phyloP scores from a whole-genome alignment of 2,888 invertebrate species.

The Cheilosia soror region DNA sequence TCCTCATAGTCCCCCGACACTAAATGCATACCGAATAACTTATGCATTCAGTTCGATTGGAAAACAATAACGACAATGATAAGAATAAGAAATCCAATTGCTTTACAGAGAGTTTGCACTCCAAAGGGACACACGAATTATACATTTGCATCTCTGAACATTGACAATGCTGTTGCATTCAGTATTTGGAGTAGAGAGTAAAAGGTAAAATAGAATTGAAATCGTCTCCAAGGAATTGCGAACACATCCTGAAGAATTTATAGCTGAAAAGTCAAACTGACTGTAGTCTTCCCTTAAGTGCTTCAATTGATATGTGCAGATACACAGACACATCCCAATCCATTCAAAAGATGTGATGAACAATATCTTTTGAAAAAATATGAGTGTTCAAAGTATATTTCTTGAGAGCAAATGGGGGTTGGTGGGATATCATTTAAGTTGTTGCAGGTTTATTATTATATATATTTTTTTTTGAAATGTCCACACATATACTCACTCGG shows the following conservation, averaged over 20 bases:
- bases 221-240: slow-evolving; percentile 18
- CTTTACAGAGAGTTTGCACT: neutral
- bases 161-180: slow-evolving; percentile 31
- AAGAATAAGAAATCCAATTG: slow-evolving; percentile 45
- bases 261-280: slow-evolving; percentile 1
- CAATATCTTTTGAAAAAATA: slow-evolving; percentile 3
- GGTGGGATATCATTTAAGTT: neutral
- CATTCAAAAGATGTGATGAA: slow-evolving; percentile 6
- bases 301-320: neutral
- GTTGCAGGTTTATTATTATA: neutral
- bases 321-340: neutral
- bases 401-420: neutral
- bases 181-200: neutral
- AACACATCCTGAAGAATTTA: neutral
- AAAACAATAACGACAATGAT: slow-evolving; percentile 40
- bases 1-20: neutral
- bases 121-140: neutral
- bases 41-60: slow-evolving; percentile 45
- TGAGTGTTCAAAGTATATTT: slow-evolving; percentile 8
- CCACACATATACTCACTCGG: too few relatives aligned
- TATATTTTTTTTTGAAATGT: neutral
- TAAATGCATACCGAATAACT: slow-evolving; percentile 34
- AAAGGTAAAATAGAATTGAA: slow-evolving; percentile 15
- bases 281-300: slow-evolving; percentile 10
- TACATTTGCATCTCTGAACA: slow-evolving; percentile 24